Percentiles rank a stretch among this genome's conserved stretches.
These are phyloP conservation scores for Drosophila niveifrons DNA, from an alignment of 2,888 invertebrate genomes.

Conservation along the genomic window DNA sequence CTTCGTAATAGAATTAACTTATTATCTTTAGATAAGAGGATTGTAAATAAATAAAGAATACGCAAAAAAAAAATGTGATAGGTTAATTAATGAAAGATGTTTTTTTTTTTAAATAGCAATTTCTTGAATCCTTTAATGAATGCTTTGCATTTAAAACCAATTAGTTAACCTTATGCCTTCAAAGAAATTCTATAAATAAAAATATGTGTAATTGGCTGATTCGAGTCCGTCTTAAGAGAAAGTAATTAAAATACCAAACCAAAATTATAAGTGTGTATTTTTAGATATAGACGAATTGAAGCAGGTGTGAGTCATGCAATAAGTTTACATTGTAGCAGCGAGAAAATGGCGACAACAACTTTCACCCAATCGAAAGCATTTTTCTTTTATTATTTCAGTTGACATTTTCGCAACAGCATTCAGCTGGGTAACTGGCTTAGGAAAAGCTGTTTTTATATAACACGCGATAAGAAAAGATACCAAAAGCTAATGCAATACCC, in stretches of 20 bases:
- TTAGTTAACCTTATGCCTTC: too few species aligned
- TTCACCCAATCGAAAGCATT: constrained; percentile 47
- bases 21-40: too few species aligned
- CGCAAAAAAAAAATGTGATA: too few species aligned
- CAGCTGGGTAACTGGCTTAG: constrained; percentile 39
- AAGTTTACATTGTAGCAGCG: constrained; percentile 4
- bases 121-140: too few species aligned
- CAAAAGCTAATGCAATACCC: constrained; percentile 18
- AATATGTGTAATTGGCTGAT: background rate
- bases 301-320: constrained; percentile 28
- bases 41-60: too few species aligned
- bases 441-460: constrained; percentile 8
- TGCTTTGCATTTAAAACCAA: too few species aligned
- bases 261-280: background rate
- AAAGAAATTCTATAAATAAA: background rate
- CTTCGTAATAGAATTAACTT: too few species aligned
- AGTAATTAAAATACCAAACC: constrained; percentile 15
- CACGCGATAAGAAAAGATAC: constrained; percentile 20
- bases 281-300: background rate
- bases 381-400: constrained; percentile 47
- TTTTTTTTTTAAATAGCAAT: too few species aligned
- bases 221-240: background rate
- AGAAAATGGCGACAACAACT: constrained; percentile 15
- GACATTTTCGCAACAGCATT: constrained; percentile 37
- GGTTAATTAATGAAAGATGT: too few species aligned